Evolutionary conservation across 2,888 invertebrate species (phyloP), one percentile per base, ranked within the genome.

Genomic region (Pyralis farinalis): DNA sequence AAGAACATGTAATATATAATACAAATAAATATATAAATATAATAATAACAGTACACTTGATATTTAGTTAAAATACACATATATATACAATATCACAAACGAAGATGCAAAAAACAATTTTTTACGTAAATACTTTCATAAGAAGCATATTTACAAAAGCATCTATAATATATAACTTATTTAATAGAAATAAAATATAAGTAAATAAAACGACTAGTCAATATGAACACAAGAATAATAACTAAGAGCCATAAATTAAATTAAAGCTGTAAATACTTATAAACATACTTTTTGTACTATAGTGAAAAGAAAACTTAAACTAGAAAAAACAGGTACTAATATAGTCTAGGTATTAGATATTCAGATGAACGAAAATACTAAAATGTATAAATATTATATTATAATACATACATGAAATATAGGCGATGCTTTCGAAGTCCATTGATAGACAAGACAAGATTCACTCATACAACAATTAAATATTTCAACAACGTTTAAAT

Each of bases 121-220:
- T 69, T 71, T 83, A 85, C 82, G 60, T 67, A 85, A 50, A 85
- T 82, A 84, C 43, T 50, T 59, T 47, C 44, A 78, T 81, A 82
- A 34, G 77, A 81, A 85, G 70, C 51, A 69, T 85, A 86, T 86
- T 83, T 86, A 86, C 84, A 85, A 85, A 78, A 85, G 84, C 44
- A 63, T 49, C 53, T 49, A 4, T 3, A 37, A 53, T 42, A 53
- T 36, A 49, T 34, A 42, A 44, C 52, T 42, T 39, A 43, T 44
- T 40, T 46, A 46, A 37, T 0, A 27, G 27, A 37, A 50, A 42
- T 16, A 16, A 50, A 42, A 43, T 54, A 48, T 43, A 51, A 22
- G 4, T 16, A 16, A 16, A 3, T 2, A 42, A 55, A 52, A 63
- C 53, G 66, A 72, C 71, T 74, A 78, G 66, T 58, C n/a, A n/a